These are phyloP conservation scores for Byasa hedistus DNA, from an alignment of 2,888 invertebrate species.

Conservation along the genomic window DNA sequence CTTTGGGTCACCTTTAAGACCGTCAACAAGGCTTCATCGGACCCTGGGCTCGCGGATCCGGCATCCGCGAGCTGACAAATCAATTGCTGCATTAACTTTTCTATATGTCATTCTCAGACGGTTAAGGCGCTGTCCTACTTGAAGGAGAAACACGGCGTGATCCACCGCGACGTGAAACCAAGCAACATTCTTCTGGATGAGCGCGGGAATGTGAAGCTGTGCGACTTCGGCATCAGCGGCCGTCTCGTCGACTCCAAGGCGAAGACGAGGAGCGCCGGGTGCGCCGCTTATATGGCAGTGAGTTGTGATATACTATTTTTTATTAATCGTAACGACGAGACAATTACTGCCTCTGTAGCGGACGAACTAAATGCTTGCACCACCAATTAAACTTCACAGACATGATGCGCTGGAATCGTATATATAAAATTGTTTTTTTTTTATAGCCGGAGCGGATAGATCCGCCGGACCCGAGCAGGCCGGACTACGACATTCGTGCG, in stretches of 20 bases:
- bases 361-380: no score
- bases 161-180: conserved; percentile 99
- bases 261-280: conserved; percentile 97
- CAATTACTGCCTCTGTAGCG: no score
- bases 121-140: conserved; percentile 98
- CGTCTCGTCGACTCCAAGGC: conserved; percentile 98
- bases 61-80: no score
- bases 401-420: no score
- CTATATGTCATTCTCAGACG: conserved; percentile 92
- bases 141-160: conserved; percentile 97
- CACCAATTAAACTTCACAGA: no score
- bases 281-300: conserved; percentile 99
- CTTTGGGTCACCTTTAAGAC: no score
- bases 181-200: conserved; percentile 98
- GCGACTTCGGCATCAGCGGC: conserved; percentile 99
- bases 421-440: neutral
- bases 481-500: conserved; percentile 98
- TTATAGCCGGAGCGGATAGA: conserved; percentile 97
- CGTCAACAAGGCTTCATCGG: no score
- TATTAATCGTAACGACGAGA: no score
- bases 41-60: no score
- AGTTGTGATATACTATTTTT: conserved; percentile 51
- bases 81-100: no score
- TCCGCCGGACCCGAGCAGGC: conserved; percentile 93
- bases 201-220: conserved; percentile 96